These are phyloP conservation scores for Poeciliopsis gracilis DNA, from an alignment of 2,797 vertebrate species.

Conservation along the genomic window DNA sequence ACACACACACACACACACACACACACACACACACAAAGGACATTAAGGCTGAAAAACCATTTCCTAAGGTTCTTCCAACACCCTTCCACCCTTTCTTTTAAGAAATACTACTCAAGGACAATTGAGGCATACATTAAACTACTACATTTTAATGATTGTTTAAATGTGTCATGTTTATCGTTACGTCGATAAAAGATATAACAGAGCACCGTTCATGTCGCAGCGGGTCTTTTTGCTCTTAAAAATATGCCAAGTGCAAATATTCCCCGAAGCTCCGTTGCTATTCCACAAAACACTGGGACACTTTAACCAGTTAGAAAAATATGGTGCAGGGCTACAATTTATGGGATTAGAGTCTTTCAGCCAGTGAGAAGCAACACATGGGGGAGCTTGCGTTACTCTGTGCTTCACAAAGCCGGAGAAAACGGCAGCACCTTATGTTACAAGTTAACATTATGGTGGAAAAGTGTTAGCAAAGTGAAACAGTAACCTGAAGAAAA, in stretches of 20 bases:
- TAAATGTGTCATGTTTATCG: not conserved
- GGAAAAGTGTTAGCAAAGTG: not conserved
- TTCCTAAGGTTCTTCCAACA: not conserved
- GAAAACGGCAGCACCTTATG: not conserved
- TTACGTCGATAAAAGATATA: not conserved
- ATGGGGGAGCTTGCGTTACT: not conserved
- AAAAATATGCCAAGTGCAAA: not conserved
- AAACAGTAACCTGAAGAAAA: not conserved
- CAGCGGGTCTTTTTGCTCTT: not conserved
- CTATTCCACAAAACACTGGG: not conserved
- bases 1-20: not conserved
- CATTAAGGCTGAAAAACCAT: constrained; percentile 14
- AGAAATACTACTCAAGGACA: not conserved
- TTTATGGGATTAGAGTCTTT: not conserved
- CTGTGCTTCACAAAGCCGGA: not conserved
- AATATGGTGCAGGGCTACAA: not conserved
- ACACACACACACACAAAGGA: not conserved
- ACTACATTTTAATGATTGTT: not conserved
- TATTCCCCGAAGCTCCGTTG: not conserved
- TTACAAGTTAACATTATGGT: not conserved
- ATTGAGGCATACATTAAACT: not conserved
- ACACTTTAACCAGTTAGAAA: not conserved
- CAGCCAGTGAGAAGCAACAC: not conserved
- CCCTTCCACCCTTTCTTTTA: not conserved
- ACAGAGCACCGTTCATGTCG: not conserved